Evolutionary conservation across 1,140 invertebrate genomes (phyloP).

Genomic region (Nylanderia fulva): DNA sequence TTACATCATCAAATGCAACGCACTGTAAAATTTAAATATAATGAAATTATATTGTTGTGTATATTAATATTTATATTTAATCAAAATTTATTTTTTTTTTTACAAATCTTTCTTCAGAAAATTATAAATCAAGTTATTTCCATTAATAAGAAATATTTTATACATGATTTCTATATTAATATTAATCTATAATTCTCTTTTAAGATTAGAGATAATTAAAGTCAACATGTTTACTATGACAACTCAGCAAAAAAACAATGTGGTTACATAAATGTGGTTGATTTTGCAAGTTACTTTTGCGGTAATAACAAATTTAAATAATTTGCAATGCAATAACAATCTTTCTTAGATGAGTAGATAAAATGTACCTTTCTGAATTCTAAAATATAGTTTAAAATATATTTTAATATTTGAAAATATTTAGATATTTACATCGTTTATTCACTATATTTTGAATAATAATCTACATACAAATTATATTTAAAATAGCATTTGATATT

Average conservation of each 20-base stretch:
- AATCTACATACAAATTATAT: neutral
- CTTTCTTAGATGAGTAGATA: neutral
- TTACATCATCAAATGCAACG: slow-evolving; percentile 95
- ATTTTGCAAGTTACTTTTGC: too few species aligned
- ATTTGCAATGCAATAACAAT: neutral
- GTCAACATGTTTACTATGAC: neutral
- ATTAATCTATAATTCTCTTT: neutral
- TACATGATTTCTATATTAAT: neutral
- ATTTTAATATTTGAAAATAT: neutral
- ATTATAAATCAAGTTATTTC: neutral
- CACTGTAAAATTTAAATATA: slow-evolving; percentile 85
- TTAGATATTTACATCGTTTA: neutral
- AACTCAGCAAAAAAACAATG: neutral
- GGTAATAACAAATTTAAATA: too few species aligned
- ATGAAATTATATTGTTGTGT: neutral
- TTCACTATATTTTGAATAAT: neutral
- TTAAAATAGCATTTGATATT: neutral
- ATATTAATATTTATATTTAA: neutral
- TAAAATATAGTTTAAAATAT: too few species aligned
- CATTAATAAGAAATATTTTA: neutral
- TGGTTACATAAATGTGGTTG: neutral
- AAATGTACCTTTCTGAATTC: neutral
- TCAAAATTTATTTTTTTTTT: neutral
- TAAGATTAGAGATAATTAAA: neutral
- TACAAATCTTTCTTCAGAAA: neutral